Evolutionary conservation across 2,888 invertebrate genomes (phyloP), one percentile per base, ranked within the genome.

Genomic region (Temnothorax rugatulus): DNA sequence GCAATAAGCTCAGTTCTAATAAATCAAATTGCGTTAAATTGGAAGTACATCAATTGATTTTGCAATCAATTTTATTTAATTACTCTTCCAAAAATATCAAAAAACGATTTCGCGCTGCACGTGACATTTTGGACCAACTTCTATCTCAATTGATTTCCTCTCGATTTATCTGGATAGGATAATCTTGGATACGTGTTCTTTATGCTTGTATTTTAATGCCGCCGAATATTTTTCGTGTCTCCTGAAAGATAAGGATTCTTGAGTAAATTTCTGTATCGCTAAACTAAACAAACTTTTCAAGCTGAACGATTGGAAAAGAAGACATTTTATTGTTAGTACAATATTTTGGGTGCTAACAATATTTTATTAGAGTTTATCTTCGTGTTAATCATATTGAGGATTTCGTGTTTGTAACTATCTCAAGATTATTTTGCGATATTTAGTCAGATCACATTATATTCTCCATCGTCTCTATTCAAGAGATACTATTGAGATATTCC

Each of bases 11-110:
- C 21, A 25, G 1, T 57, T 41, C 7, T 44, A 44, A 74, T 47
- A 15, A 54, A 38, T 73, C 25, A 38, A 57, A n/a, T 59, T 59
- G 11, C 44, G 11, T 74, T 61, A 47, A 61, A 74, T 61, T 29
- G 59, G 4, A 4, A 61, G 29, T 21, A 4, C 4, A 8, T 2
- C 2, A 73, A 73, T 57, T 2, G 15, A 29, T 34, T 74, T 73
- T 2, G 7, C 8, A n/a, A 44, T 59, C n/a, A 29, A 29, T 11
- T 59, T 59, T 44, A 44, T 44, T 59, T 59, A 47, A 29, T 8
- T 50, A 29, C 2, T 9, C 4, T 47, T 74, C 13, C 41, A n/a
- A 44, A 74, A 44, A 61, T 44, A 29, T 44, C n/a, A 44, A 59
- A 18, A 61, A 74, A 44, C 44, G 15, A 74, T 74, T 59, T 59